Evolutionary conservation across 2,888 invertebrate genomes (phyloP), one percentile per base, ranked within the genome.

Genomic region (Tholera decimalis): DNA sequence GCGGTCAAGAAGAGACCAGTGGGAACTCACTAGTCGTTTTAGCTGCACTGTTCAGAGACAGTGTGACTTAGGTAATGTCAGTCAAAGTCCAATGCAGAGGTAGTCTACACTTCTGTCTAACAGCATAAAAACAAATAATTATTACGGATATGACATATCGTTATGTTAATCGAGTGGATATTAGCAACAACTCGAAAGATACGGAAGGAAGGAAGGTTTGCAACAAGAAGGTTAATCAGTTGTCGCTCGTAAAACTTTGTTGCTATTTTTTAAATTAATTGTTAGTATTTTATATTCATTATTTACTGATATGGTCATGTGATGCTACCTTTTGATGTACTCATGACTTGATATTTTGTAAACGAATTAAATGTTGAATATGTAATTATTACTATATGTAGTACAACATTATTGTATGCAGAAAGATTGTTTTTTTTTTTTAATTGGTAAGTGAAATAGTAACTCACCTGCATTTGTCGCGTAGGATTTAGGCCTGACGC

Each of bases 401-500:
- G 9, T 30, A 30, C 30, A 11, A 30, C 30, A 30, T 30, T 1
- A 9, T 30, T 30, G 9, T 30, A 30, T 30, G 1, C 1, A 28
- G 28, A n/a, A n/a, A n/a, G n/a, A n/a, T n/a, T n/a, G n/a, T n/a
- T n/a, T n/a, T n/a, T n/a, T n/a, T n/a, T n/a, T n/a, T n/a, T n/a
- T 35, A 4, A 22, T 7, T 20, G 9, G 35, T 15, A 11, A 37
- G 13, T 60, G 3, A 55, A 28, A 9, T 15, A 28, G 15, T 50
- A 2, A 50, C 66, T 64, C 69, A 93, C 95, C 93, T 94, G 92
- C 92, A 95, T 93, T 77, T 92, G 89, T 87, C 92, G 89, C 9
- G 92, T 96, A n/a, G 98, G 97, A 87, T 98, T 98, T 83, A 99
- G 96, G 80, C 98, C 98, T 88, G 98, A 98, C 9, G 99, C 99